Evolutionary conservation across 2,888 invertebrate species (phyloP).

Genomic region (Euzophera pinguis): DNA sequence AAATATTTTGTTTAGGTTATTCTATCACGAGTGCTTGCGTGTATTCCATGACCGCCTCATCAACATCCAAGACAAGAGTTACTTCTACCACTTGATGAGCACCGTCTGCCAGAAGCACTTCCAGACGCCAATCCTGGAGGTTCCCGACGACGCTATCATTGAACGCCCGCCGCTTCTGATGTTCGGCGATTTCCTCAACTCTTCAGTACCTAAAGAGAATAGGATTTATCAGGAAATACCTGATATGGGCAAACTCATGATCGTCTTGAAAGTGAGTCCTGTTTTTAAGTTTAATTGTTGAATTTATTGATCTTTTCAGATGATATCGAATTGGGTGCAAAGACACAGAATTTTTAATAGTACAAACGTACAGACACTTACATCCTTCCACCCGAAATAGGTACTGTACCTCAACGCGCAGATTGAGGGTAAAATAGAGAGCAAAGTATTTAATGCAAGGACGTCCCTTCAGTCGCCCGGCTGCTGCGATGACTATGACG

Average conservation of each 20-base stretch:
- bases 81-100: conserved; percentile 87
- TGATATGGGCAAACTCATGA: conserved; percentile 85
- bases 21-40: conserved; percentile 94
- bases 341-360: no score
- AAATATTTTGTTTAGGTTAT: conserved; percentile 88
- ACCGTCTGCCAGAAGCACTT: conserved; percentile 83
- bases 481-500: no score
- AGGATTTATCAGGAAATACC: conserved; percentile 90
- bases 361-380: no score
- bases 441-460: no score
- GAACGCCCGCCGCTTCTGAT: conserved; percentile 84
- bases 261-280: conserved; percentile 81
- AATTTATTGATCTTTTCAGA: no score
- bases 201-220: conserved; percentile 85
- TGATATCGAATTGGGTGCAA: no score
- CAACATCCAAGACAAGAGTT: conserved; percentile 88
- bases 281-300: no score
- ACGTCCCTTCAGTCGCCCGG: no score
- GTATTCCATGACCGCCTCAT: conserved; percentile 95
- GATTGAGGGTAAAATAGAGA: no score
- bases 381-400: no score
- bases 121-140: conserved; percentile 77
- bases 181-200: conserved; percentile 92
- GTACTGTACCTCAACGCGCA: no score
- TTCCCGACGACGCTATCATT: conserved; percentile 81